phyloP scores from a whole-genome alignment of 53 echinoderm and acorn worm genomes.

The Astropecten irregularis region DNA sequence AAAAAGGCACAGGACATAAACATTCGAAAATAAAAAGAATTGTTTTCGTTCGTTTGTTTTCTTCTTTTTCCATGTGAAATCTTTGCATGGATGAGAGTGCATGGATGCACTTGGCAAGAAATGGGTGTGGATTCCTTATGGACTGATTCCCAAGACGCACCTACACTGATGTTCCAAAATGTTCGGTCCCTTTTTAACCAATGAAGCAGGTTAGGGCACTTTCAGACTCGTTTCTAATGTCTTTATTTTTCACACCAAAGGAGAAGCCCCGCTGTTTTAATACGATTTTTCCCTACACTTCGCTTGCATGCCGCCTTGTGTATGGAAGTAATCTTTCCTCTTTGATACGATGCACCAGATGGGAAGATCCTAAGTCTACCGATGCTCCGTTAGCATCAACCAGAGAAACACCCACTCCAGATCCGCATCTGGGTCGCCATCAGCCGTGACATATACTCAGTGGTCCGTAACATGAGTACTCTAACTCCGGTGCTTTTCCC shows the following conservation, averaged over 20 bases:
- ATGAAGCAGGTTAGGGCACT: slow-evolving; percentile 47
- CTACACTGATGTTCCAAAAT: no score
- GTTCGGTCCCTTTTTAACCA: no score
- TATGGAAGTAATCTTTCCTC: slow-evolving; percentile 23
- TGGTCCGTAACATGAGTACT: slow-evolving; percentile 60
- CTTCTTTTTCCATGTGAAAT: no score
- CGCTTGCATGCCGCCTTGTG: slow-evolving; percentile 6
- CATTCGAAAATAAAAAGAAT: no score
- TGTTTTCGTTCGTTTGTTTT: no score
- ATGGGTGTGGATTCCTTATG: no score
- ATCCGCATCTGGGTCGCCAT: slow-evolving; percentile 43
- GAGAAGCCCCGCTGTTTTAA: slow-evolving; percentile 45
- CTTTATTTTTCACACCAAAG: not conserved
- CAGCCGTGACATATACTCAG: slow-evolving; percentile 50
- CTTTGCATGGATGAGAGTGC: no score
- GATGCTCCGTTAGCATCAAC: no score
- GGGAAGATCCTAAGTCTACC: slow-evolving; percentile 2
- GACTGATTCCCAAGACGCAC: no score
- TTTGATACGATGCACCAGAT: slow-evolving; percentile 19
- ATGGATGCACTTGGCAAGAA: no score
- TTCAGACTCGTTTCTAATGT: slow-evolving; percentile 4
- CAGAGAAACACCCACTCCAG: slow-evolving; percentile 26
- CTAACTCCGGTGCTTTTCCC: slow-evolving; percentile 13
- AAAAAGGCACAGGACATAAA: no score
- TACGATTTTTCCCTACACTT: slow-evolving; percentile 3